phyloP scores from a whole-genome alignment of 2,797 vertebrate genomes.

The Sebastes dallii region DNA sequence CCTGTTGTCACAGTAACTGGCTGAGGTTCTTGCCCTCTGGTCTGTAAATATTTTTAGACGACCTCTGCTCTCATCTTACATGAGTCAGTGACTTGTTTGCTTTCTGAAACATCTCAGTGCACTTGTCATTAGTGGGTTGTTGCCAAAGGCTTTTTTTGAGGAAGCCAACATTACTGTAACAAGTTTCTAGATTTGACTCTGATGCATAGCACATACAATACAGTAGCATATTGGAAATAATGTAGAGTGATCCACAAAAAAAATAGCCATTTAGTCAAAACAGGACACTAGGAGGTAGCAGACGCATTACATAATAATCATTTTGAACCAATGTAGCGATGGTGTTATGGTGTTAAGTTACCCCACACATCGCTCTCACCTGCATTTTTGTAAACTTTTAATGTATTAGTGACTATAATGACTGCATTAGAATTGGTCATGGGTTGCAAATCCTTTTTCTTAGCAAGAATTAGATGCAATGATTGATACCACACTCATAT shows the following conservation, averaged over 20 bases:
- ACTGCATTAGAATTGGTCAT: not conserved
- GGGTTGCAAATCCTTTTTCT: not conserved
- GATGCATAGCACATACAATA: not conserved
- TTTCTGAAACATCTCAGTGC: slow-evolving; percentile 75
- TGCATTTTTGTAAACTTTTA: not conserved
- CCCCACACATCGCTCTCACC: not conserved
- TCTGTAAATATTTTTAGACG: slow-evolving; percentile 83
- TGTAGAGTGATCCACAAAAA: not conserved
- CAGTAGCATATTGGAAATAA: not conserved
- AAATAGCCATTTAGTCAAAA: not conserved
- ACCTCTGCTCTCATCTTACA: slow-evolving; percentile 75
- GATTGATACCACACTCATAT: not conserved
- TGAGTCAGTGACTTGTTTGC: slow-evolving; percentile 68
- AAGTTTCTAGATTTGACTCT: not conserved
- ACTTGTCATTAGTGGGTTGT: slow-evolving; percentile 43
- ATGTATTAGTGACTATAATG: not conserved
- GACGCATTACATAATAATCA: not conserved
- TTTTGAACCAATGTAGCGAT: not conserved
- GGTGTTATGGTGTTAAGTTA: not conserved
- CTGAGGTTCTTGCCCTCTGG: slow-evolving; percentile 79
- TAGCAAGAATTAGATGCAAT: not conserved
- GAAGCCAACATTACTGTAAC: not conserved
- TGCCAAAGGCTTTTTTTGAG: slow-evolving; percentile 35
- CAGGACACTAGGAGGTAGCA: not conserved
- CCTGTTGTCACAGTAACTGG: slow-evolving; percentile 79